Evolutionary conservation across 1,140 invertebrate species (phyloP).

Genomic region (Centruroides sculpturatus): DNA sequence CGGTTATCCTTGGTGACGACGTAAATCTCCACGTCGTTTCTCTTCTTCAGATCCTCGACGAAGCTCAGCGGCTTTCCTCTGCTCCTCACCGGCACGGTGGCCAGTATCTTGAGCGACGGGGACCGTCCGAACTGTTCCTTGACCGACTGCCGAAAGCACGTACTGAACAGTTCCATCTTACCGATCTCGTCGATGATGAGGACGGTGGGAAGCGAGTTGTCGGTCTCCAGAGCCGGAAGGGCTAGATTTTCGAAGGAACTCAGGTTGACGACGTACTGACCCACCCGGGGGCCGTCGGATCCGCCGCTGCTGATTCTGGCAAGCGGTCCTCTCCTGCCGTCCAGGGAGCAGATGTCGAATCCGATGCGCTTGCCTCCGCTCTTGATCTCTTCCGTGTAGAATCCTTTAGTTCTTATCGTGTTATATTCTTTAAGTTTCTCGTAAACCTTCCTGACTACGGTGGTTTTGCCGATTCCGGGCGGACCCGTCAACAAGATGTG

Average conservation of each 20-base stretch:
- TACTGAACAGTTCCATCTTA: conserved; percentile 49
- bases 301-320: conserved; percentile 25
- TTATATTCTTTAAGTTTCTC: conserved; percentile 21
- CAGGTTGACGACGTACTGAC: conserved; percentile 41
- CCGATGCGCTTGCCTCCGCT: conserved; percentile 34
- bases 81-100: conserved; percentile 36
- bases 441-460: conserved; percentile 37
- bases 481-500: too few species aligned
- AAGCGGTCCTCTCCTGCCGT: conserved; percentile 30
- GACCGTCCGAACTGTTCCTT: conserved; percentile 25
- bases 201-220: neutral
- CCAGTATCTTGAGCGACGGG: conserved; percentile 28
- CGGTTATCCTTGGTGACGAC: too few species aligned
- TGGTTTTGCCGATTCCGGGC: conserved; percentile 44
- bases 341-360: conserved; percentile 41
- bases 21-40: conserved; percentile 13
- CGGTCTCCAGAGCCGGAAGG: conserved; percentile 29
- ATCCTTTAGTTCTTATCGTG: conserved; percentile 31
- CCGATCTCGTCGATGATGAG: conserved; percentile 49
- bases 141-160: conserved; percentile 33
- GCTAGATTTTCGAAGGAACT: conserved; percentile 40
- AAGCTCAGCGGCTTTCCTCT: conserved; percentile 31
- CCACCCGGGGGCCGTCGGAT: conserved; percentile 31
- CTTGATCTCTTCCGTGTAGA: conserved; percentile 45
- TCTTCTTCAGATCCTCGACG: conserved; percentile 28